A percentile compares a stretch with the other conserved stretches of the same genome.
Conservation (phyloP, 2,888 invertebrate species). For the Clanis bilineata region DNA sequence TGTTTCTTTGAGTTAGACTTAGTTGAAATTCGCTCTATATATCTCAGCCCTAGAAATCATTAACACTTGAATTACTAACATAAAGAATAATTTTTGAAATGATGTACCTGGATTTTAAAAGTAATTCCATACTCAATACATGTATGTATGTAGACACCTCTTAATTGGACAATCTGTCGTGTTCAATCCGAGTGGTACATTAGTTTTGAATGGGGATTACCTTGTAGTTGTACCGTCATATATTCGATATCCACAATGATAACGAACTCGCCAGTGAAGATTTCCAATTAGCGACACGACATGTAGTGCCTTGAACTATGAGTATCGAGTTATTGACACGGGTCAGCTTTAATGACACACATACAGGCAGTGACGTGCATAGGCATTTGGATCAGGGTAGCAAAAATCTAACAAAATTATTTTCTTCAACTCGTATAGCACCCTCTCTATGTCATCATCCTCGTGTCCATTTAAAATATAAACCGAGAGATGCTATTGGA, state of each 20-base stretch:
- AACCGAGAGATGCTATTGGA: no score
- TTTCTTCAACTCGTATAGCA: no score
- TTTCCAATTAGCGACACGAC: conserved; percentile 33
- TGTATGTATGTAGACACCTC: not conserved
- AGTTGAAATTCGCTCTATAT: no score
- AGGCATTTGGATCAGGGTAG: no score
- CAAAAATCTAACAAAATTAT: no score
- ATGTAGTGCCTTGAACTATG: conserved; percentile 46
- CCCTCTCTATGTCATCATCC: no score
- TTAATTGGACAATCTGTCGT: not conserved
- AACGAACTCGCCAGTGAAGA: conserved; percentile 17
- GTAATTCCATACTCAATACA: not conserved
- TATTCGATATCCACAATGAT: not conserved
- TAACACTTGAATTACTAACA: no score
- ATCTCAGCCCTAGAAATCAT: no score
- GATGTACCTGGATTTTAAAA: no score
- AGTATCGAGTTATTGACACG: conserved; percentile 25
- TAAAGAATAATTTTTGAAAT: no score
- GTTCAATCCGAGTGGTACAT: not conserved
- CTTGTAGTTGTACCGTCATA: not conserved
- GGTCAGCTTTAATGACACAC: conserved; percentile 37
- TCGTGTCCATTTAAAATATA: no score
- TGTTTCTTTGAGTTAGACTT: no score
- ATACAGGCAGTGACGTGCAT: conserved; percentile 26
- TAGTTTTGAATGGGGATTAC: not conserved